Conservation (phyloP, 1,140 invertebrate species). For the Dendroctonus ponderosae region DNA sequence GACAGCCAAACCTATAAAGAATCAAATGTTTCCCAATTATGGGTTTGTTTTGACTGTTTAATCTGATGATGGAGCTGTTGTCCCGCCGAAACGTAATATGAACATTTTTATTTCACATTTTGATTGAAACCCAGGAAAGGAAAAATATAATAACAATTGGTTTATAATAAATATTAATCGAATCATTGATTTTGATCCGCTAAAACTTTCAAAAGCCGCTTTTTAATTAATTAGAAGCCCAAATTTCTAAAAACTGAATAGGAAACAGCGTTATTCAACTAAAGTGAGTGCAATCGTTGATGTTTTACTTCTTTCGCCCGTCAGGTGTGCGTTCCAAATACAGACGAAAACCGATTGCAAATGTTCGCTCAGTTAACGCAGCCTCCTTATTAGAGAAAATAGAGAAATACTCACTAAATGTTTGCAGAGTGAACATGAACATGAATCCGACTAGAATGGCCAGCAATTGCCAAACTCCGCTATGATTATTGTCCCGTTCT, state of each 20-base stretch:
- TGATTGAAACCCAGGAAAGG: too few species aligned
- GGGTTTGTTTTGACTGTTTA: too few species aligned
- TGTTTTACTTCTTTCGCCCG: not conserved
- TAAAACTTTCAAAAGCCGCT: not conserved
- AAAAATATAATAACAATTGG: too few species aligned
- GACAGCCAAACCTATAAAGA: too few species aligned
- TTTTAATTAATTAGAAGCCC: not conserved
- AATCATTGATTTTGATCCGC: too few species aligned
- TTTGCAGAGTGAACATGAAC: conserved; percentile 74
- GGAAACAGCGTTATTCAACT: not conserved
- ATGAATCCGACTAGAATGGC: conserved; percentile 72
- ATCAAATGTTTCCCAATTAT: too few species aligned
- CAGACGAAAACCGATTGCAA: not conserved
- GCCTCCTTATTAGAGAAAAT: too few species aligned
- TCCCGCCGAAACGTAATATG: too few species aligned
- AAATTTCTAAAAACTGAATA: not conserved
- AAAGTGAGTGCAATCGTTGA: not conserved
- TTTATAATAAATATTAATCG: too few species aligned
- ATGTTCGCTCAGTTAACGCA: not conserved
- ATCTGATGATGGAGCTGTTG: too few species aligned
- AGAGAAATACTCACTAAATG: conserved; percentile 66
- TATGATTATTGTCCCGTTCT: conserved; percentile 65
- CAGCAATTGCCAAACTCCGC: conserved; percentile 67
- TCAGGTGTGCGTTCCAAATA: too few species aligned
- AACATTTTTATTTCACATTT: too few species aligned